A percentile compares a stretch with the other conserved stretches of the same genome.
phyloP scores from a whole-genome alignment of 2,113 vertebrate genomes.

The Thermophis baileyi region DNA sequence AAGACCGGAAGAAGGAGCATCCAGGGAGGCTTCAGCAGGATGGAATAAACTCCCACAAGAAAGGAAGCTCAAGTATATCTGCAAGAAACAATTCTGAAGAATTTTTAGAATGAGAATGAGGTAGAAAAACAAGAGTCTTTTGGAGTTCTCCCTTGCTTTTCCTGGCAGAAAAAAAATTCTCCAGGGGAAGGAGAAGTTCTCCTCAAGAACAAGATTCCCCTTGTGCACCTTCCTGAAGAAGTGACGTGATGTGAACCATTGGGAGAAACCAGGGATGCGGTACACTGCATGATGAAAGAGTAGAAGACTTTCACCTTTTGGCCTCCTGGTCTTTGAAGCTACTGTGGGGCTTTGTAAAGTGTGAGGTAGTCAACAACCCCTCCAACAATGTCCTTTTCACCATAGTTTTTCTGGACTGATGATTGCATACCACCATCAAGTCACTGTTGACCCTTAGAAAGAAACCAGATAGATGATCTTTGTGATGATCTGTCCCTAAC shows the following conservation, averaged over 20 bases:
- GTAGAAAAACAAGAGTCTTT: neutral
- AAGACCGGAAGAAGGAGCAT: neutral
- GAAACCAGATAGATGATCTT: neutral
- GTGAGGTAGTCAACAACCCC: neutral
- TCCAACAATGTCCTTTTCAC: neutral
- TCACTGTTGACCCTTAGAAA: neutral
- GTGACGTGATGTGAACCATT: neutral
- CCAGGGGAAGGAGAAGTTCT: neutral
- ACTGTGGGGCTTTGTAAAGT: neutral
- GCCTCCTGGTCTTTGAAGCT: neutral
- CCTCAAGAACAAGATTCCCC: neutral
- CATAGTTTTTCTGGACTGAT: neutral
- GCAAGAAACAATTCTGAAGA: neutral
- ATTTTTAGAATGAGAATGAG: neutral
- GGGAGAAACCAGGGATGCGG: neutral
- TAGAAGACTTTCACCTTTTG: neutral
- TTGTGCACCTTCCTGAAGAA: neutral
- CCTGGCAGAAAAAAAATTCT: neutral
- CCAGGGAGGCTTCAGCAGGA: neutral
- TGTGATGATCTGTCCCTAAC: neutral
- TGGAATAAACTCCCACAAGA: neutral
- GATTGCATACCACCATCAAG: neutral
- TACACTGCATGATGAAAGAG: too few species aligned
- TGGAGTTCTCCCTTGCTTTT: neutral
- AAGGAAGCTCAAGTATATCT: neutral